Conservation (phyloP, 2,888 invertebrate species). For the Yponomeuta malinellus region DNA sequence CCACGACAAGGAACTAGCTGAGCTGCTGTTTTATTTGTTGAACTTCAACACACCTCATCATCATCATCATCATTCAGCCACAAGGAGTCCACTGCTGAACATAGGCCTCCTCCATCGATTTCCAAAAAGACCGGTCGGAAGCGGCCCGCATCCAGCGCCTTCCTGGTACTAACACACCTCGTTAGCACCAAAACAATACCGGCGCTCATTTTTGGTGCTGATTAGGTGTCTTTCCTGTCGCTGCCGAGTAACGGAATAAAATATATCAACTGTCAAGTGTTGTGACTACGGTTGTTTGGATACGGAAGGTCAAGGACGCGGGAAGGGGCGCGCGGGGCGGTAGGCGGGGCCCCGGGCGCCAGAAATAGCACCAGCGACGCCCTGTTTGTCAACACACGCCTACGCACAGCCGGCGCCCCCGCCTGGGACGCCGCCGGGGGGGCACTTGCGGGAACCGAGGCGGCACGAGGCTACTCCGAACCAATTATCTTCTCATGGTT, state of each 20-base stretch:
- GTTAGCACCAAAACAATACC: too few species aligned
- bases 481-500: neutral
- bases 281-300: conserved; percentile 73
- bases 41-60: too few species aligned
- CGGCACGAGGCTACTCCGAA: conserved; percentile 18
- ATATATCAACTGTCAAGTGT: conserved; percentile 34
- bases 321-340: conserved; percentile 35
- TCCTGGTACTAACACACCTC: too few species aligned
- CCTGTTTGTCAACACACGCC: conserved; percentile 73
- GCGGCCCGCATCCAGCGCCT: too few species aligned
- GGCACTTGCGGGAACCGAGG: conserved; percentile 15
- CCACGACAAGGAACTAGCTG: too few species aligned
- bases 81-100: too few species aligned
- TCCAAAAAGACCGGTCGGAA: too few species aligned
- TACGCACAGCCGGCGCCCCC: conserved; percentile 38
- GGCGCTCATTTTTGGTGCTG: neutral
- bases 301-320: conserved; percentile 67
- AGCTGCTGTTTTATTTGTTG: too few species aligned
- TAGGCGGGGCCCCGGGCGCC: conserved; percentile 41
- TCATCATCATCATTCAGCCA: too few species aligned
- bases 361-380: conserved; percentile 61
- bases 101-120: too few species aligned
- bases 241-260: neutral
- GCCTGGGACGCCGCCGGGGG: conserved; percentile 23
- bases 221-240: neutral